Evolutionary conservation across 1,140 invertebrate genomes (phyloP), one percentile per base, ranked within the genome.

Genomic region (Tetramorium simillimum): DNA sequence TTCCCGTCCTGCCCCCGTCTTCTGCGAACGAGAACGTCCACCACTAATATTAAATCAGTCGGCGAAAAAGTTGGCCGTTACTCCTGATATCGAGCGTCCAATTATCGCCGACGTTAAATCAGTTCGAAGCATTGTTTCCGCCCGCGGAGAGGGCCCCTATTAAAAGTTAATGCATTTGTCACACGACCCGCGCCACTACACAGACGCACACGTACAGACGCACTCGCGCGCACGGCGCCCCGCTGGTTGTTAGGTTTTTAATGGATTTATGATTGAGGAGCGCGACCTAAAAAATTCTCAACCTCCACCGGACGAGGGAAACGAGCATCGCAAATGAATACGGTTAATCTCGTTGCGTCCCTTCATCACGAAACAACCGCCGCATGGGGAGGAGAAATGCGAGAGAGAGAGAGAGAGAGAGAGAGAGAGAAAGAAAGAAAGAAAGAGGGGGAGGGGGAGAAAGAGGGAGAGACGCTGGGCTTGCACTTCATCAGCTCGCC

Each of bases 151-250:
- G 76, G 67, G 28, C n/a, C 40, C 77, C 85, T 84, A 85, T 84
- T 87, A 85, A 87, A 87, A 87, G 86, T 87, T 87, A 87, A 87
- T 85, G 81, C 86, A 86, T 86, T 86, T 86, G 56, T 86, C 85
- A 86, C 53, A 80, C 37, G 53, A 69, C 14, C 24, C n/a, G 24
- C 18, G 43, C 63, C n/a, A 10, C 51, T 24, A 28, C 14, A 69
- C 6, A 16, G 40, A 24, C 43, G 28, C 28, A 75, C 69, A 24
- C 24, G 14, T 16, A 70, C 49, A 56, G 16, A 70, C 18, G 43
- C 43, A 63, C 10, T 33, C 58, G 56, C 40, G 56, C 40, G 40
- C 37, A 18, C n/a, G 46, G 46, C 18, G 77, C 2, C 5, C 10
- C 56, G 12, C 53, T 73, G 69, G 37, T 84, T 60, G 69, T 84